Base-by-base conservation (phyloP, 2,888 invertebrate genomes). In the Mylabris sibirica region DNA sequence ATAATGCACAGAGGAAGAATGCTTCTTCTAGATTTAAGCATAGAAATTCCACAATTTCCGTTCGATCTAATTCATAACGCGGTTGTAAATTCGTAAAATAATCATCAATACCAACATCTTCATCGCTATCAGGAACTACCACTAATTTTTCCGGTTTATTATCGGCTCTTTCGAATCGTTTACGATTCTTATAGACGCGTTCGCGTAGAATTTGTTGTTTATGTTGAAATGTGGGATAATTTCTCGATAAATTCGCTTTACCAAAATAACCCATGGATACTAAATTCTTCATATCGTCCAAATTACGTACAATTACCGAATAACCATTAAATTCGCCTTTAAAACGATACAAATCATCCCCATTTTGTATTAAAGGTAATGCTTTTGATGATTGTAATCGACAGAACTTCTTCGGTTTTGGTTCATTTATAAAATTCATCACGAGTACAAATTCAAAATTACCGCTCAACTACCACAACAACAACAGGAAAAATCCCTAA, bases 261-360 rank as follows among this genome's bases (percentile, higher is more conserved):
- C 94, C 94, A 84, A 92, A 94, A 81, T 88, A 92, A 0, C 94
- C 94, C 88, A 90, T 91, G 26, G 90, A 89, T 79, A 91, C 88
- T 14, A 94, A 78, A 5, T 87, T 84, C 72, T 86, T 85, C 81
- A 92, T 90, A 76, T 90, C 89, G 60, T 88, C 86, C 0, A 84
- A 79, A 72, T 91, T 87, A 59, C 82, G 85, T 35, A 94, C 85
- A 76, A 90, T 89, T 1, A 93, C 90, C 73, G 89, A 89, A 70
- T 89, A 87, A 0, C 92, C 92, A 80, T 91, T 92, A 76, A 90
- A 92, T 75, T 87, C 84, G 0, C 91, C 93, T 71, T 87, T 87
- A 77, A 89, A 89, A 84, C 87, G 81, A 84, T 81, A 79, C 85
- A 87, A 81, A 84, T 87, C 81, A 77, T 86, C 82, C 82, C 86